Base-by-base conservation (phyloP, 1,140 invertebrate genomes). In the Bombus vancouverensis region DNA sequence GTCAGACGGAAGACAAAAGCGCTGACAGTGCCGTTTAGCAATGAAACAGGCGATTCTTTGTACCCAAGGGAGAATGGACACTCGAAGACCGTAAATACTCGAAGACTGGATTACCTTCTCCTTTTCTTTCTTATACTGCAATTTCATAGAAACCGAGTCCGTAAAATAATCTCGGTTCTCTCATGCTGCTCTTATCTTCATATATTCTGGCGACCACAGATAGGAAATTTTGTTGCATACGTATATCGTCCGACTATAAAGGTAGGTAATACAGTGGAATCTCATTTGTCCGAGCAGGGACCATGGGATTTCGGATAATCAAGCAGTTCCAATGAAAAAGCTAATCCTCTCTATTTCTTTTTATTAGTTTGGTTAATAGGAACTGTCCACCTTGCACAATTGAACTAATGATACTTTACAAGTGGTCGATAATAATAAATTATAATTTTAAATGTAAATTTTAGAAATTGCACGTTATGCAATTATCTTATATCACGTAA, bases 71-170 rank as follows among this genome's bases (percentile, higher is more conserved):
- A 68, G 10, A 28, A 12, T 8, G 28, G 32, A 53, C 47, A 53
- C 47, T 53, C 47, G 47, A 53, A 53, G 47, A 22, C 47, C 44
- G 37, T 57, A 83, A 77, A 83, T 42, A 66, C 78, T 83, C 42
- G 47, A 22, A 9, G 37, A 83, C 6, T 9, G 18, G 59, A 34
- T 25, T 34, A 68, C 62, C 13, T 28, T 75, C 8, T 34, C 4
- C 8, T n/a, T 34, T 28, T 25, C 39, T 15, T 15, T 3, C 39
- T 74, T n/a, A 37, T 15, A 39, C n/a, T 10, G 59, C 57, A 13
- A 62, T 59, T 59, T 37, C 34, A 15, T 13, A 1, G 18, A 3
- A 12, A 25, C 22, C 32, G 13, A 53, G 44, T 22, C 8, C 12
- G 3, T 15, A 18, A 66, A 81, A 71, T 12, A 47, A 12, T 32